Percentiles rank a stretch among this genome's conserved stretches.
Conservation (phyloP, 2,797 vertebrate genomes). For the Ctenopoma multispine region DNA sequence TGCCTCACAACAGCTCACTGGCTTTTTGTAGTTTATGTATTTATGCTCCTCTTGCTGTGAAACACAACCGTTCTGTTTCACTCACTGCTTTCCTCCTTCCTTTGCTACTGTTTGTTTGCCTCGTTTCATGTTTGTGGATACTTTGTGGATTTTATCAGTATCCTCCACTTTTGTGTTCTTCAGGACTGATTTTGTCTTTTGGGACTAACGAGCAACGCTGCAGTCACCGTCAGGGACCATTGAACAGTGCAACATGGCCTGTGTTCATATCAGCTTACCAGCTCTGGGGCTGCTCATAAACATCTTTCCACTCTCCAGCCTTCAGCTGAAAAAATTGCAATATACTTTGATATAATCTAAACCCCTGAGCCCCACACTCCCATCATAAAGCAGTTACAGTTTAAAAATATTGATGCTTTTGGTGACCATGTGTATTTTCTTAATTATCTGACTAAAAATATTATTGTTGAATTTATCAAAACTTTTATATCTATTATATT, state of each 20-base stretch:
- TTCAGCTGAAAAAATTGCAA: constrained; percentile 29
- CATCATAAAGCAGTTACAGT: constrained; percentile 47
- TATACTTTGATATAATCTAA: constrained; percentile 32
- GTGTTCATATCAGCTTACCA: constrained; percentile 44
- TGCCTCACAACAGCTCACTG: constrained; percentile 1
- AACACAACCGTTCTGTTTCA: constrained; percentile 15
- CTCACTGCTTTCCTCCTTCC: constrained; percentile 13
- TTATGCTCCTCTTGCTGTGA: constrained; percentile 21
- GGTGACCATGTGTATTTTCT: constrained; percentile 18
- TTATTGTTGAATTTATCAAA: constrained; percentile 1
- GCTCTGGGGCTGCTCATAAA: constrained; percentile 49
- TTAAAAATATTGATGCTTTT: constrained; percentile 34
- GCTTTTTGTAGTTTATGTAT: neutral
- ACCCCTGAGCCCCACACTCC: constrained; percentile 11
- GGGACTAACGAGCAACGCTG: constrained; percentile 29
- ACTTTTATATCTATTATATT: neutral
- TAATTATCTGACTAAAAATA: constrained; percentile 15
- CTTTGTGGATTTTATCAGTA: constrained; percentile 43
- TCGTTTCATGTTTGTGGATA: constrained; percentile 23
- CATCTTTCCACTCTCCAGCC: constrained; percentile 31
- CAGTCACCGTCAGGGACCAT: constrained; percentile 62
- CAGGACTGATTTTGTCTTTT: constrained; percentile 38
- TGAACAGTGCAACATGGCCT: constrained; percentile 51
- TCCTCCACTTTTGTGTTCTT: constrained; percentile 37
- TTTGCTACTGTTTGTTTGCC: constrained; percentile 4